Percentiles rank a stretch among this genome's conserved stretches.
phyloP scores from a whole-genome alignment of 2,797 vertebrate species.

The Muraenolepis orangiensis region DNA sequence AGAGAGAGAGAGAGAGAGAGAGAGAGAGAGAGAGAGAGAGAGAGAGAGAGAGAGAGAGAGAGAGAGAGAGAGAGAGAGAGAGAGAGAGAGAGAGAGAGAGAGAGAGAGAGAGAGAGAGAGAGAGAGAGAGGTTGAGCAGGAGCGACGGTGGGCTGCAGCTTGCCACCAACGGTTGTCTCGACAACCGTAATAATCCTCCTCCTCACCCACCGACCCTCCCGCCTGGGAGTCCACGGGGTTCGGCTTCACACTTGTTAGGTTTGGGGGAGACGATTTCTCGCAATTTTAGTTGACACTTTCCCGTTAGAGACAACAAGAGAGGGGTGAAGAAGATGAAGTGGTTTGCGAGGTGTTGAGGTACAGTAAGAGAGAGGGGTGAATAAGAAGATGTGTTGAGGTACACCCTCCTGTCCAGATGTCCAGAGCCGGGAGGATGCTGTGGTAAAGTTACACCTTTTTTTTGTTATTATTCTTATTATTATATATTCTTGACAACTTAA shows the following conservation, averaged over 20 bases:
- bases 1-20: no score
- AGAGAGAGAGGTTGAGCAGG: no score
- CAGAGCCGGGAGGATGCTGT: neutral
- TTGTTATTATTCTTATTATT: no score
- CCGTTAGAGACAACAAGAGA: neutral
- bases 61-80: no score
- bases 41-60: no score
- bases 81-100: no score
- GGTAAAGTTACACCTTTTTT: neutral
- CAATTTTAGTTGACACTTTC: neutral
- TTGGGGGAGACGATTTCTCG: neutral
- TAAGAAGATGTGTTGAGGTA: neutral
- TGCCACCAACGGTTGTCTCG: neutral
- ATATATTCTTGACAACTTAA: no score
- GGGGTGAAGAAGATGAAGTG: neutral
- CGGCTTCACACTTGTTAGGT: neutral
- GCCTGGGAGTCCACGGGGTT: neutral
- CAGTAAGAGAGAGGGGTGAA: neutral
- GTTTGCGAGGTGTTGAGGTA: neutral
- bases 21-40: no score
- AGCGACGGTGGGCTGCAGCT: neutral
- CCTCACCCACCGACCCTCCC: neutral
- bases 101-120: no score
- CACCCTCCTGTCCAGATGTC: neutral
- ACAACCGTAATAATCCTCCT: neutral